These are phyloP conservation scores for Gobius niger DNA, from an alignment of 2,113 vertebrate genomes.

Conservation along the genomic window DNA sequence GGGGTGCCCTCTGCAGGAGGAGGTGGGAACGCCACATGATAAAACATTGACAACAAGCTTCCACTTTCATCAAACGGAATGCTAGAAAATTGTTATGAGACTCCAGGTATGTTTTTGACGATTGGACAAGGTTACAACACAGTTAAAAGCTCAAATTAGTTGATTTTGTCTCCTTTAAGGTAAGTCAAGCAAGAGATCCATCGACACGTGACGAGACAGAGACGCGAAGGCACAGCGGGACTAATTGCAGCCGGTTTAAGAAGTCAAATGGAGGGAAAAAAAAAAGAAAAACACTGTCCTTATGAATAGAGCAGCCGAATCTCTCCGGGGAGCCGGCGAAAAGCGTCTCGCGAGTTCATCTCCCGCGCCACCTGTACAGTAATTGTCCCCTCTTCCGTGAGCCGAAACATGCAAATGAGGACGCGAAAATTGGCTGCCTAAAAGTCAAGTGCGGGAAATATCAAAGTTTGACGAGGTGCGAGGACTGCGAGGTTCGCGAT, in stretches of 20 bases:
- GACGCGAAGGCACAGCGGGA: conserved; percentile 28
- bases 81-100: too few species aligned
- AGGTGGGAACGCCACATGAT: too few species aligned
- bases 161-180: too few species aligned
- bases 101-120: too few species aligned
- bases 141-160: too few species aligned
- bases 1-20: too few species aligned
- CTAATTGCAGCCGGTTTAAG: conserved; percentile 28
- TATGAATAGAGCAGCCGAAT: conserved; percentile 29
- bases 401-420: conserved; percentile 63
- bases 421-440: conserved; percentile 58
- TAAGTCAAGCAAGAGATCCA: neutral
- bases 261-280: conserved; percentile 23
- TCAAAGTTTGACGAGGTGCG: conserved; percentile 54
- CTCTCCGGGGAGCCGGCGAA: conserved; percentile 39
- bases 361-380: conserved; percentile 61
- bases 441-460: conserved; percentile 63
- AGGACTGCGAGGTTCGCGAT: conserved; percentile 30
- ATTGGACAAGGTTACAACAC: too few species aligned
- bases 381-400: conserved; percentile 66
- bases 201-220: conserved; percentile 23
- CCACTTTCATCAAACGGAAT: too few species aligned
- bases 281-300: conserved; percentile 16
- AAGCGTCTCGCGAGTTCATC: conserved; percentile 46
- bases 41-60: too few species aligned